A percentile compares a stretch with the other conserved stretches of the same genome.
Conservation (phyloP, 2,888 invertebrate species). For the Podabrus alpinus region DNA sequence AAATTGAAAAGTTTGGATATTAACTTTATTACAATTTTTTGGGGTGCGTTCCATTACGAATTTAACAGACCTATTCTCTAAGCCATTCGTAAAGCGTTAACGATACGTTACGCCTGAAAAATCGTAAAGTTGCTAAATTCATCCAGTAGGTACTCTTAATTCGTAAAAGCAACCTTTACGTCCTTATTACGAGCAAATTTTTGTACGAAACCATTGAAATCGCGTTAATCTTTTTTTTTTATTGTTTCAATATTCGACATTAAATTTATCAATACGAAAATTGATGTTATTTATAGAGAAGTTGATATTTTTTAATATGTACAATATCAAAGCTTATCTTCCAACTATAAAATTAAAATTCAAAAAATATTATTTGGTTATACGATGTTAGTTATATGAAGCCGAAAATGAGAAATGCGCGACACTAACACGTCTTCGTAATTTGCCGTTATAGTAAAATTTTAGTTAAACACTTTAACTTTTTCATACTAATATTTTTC, state of each 20-base stretch:
- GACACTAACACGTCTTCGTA: neutral
- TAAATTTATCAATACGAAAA: neutral
- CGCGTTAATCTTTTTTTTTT: neutral
- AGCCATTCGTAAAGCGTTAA: too few species aligned
- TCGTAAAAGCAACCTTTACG: too few species aligned
- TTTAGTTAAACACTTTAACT: neutral
- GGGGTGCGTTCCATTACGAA: neutral
- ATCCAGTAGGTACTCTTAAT: too few species aligned
- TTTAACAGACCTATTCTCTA: too few species aligned
- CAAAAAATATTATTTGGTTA: neutral
- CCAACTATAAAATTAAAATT: neutral
- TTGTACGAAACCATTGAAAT: neutral
- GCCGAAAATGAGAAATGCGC: neutral
- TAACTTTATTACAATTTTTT: neutral
- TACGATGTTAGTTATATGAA: neutral
- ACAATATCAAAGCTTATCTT: neutral
- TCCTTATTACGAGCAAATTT: too few species aligned
- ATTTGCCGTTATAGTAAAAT: neutral
- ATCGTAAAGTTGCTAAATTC: too few species aligned
- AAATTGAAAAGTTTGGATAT: neutral
- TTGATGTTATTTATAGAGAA: neutral
- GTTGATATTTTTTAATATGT: neutral
- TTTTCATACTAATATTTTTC: neutral
- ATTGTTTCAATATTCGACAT: neutral
- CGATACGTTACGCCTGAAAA: too few species aligned